Evolutionary conservation across 53 echinoderm and acorn worm genomes (phyloP).

Genomic region (Actinopyga echinites): DNA sequence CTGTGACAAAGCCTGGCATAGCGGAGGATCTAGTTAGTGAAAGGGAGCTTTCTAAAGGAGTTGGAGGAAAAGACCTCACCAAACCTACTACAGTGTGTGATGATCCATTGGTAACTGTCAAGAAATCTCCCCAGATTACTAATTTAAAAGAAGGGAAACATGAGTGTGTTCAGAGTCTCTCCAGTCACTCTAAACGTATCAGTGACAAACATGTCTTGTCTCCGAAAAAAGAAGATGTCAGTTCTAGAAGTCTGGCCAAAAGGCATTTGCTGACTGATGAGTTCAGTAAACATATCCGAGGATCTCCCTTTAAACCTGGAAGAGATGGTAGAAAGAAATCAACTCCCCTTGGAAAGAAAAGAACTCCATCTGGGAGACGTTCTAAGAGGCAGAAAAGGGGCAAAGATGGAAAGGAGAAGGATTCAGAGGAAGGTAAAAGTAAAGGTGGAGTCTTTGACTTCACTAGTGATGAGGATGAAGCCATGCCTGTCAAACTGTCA

Average conservation of each 20-base stretch:
- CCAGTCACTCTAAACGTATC: too few relatives aligned
- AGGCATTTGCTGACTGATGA: constrained; percentile 20
- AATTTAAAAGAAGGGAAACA: too few relatives aligned
- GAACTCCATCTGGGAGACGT: neutral
- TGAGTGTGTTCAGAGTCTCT: too few relatives aligned
- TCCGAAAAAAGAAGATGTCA: neutral
- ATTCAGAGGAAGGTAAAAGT: neutral
- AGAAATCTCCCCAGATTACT: too few relatives aligned
- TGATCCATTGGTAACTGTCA: too few relatives aligned
- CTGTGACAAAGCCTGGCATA: too few relatives aligned
- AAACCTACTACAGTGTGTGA: too few relatives aligned
- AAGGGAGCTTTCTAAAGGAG: too few relatives aligned
- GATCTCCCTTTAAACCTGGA: constrained; percentile 16
- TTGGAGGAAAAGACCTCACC: too few relatives aligned
- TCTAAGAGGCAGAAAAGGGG: constrained; percentile 10
- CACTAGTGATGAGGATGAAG: constrained; percentile 30
- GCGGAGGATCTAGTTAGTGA: too few relatives aligned
- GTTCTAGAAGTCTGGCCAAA: neutral
- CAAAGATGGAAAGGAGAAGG: neutral
- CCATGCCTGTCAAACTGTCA: constrained; percentile 4
- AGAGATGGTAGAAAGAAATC: constrained; percentile 20
- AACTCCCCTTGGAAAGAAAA: constrained; percentile 24
- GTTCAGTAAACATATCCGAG: constrained; percentile 28
- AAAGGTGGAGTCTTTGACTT: constrained; percentile 31
- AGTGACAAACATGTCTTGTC: constrained; percentile 6